These are phyloP conservation scores for Otolemur garnettii DNA, from an alignment of 2,113 vertebrate species.

Conservation along the genomic window DNA sequence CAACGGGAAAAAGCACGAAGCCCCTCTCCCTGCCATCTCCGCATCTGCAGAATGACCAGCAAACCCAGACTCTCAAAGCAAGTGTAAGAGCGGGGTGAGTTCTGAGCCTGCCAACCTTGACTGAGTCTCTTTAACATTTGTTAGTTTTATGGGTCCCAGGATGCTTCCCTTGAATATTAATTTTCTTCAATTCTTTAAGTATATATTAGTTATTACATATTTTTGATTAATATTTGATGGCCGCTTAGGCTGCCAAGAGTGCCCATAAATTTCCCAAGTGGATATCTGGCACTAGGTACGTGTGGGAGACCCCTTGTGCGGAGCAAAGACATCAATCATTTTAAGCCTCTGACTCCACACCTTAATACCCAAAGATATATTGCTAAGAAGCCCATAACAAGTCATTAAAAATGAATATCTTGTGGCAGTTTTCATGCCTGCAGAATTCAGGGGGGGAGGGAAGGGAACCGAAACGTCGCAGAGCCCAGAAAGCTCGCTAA, in stretches of 20 bases:
- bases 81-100: not conserved
- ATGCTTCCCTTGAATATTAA: slow-evolving; percentile 85
- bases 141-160: slow-evolving; percentile 85
- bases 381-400: slow-evolving; percentile 80
- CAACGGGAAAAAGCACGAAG: rapidly evolving
- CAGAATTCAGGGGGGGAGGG: slow-evolving; percentile 42
- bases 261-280: slow-evolving; percentile 85
- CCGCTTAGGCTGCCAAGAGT: slow-evolving; percentile 84
- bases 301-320: slow-evolving; percentile 82
- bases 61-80: not conserved
- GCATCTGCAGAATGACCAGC: not conserved
- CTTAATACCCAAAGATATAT: slow-evolving; percentile 85
- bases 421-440: slow-evolving; percentile 67
- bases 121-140: slow-evolving; percentile 74
- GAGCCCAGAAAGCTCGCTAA: not conserved
- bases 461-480: not conserved
- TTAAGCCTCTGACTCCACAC: slow-evolving; percentile 77
- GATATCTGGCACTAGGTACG: slow-evolving; percentile 80
- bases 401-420: slow-evolving; percentile 84
- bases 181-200: slow-evolving; percentile 85
- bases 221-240: slow-evolving; percentile 88
- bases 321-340: slow-evolving; percentile 82
- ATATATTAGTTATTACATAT: slow-evolving; percentile 87
- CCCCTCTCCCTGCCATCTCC: not conserved
- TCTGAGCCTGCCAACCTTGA: slow-evolving; percentile 80